Evolutionary conservation across 2,888 invertebrate genomes (phyloP).

Genomic region (Nemurella pictetii): DNA sequence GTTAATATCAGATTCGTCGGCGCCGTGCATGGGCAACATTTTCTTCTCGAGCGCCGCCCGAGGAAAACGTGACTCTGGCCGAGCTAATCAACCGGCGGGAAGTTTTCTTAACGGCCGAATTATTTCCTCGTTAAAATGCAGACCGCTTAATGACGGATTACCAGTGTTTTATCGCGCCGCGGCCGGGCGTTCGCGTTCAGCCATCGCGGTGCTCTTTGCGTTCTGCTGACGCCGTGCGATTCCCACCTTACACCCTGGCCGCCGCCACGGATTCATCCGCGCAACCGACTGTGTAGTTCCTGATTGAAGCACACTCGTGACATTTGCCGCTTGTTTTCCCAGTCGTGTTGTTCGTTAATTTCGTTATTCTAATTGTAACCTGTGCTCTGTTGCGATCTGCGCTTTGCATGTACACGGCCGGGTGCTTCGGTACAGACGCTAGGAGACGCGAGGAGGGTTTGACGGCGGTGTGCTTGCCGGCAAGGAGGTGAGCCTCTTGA

Average conservation of each 20-base stretch:
- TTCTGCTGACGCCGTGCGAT: background rate
- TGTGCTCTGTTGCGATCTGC: no score
- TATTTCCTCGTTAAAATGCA: conserved; percentile 37
- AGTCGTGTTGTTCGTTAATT: background rate
- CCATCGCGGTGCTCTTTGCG: background rate
- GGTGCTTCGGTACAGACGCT: no score
- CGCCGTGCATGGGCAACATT: background rate
- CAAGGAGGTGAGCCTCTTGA: background rate
- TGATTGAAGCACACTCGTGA: background rate
- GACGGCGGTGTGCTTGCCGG: no score
- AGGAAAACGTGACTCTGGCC: background rate
- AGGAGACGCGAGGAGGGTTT: no score
- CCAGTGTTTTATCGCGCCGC: background rate
- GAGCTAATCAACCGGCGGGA: background rate
- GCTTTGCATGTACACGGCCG: no score
- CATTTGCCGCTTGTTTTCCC: background rate
- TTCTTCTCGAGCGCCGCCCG: background rate
- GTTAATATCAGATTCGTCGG: background rate
- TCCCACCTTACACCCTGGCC: no score
- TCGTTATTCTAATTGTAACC: background rate
- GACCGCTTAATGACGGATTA: conserved; percentile 1
- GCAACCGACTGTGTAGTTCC: no score
- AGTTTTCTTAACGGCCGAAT: conserved; percentile 23
- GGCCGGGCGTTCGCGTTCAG: no score
- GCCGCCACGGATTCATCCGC: background rate